These are phyloP conservation scores for Indicator maculatus DNA, from an alignment of 2,113 vertebrate species.

Conservation along the genomic window DNA sequence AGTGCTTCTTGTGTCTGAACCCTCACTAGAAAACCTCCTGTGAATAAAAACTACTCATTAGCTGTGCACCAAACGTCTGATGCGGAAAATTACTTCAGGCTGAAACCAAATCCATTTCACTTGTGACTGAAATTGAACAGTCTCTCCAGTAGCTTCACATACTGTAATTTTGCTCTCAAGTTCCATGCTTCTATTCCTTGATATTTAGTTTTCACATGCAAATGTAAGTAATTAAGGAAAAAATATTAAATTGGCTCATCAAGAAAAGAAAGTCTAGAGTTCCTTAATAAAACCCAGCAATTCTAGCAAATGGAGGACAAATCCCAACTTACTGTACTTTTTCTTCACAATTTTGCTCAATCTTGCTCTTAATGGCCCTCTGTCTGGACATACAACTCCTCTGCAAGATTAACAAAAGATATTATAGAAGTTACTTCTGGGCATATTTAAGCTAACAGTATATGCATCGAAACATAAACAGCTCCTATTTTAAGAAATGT, in stretches of 20 bases:
- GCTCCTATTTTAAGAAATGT: not conserved
- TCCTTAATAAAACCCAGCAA: not conserved
- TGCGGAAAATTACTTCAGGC: not conserved
- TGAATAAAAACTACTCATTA: not conserved
- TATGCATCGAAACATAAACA: not conserved
- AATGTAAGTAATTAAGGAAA: not conserved
- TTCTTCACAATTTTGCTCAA: slow-evolving; percentile 66
- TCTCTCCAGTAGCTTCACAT: not conserved
- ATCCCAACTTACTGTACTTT: slow-evolving; percentile 73
- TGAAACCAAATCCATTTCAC: slow-evolving; percentile 1
- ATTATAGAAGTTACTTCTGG: not conserved
- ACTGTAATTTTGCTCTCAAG: not conserved
- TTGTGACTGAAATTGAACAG: not conserved
- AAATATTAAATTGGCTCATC: not conserved
- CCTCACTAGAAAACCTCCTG: not conserved
- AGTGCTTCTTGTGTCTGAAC: not conserved
- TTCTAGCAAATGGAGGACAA: not conserved
- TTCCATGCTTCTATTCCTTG: not conserved
- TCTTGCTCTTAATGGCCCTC: slow-evolving; percentile 37
- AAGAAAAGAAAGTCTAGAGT: not conserved
- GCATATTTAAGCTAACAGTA: not conserved
- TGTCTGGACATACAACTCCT: slow-evolving; percentile 17
- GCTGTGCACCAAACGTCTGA: not conserved
- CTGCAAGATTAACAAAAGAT: slow-evolving; percentile 66
- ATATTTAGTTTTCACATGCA: not conserved